Evolutionary conservation across 1,140 invertebrate species (phyloP).

Genomic region (Aricia agestis): DNA sequence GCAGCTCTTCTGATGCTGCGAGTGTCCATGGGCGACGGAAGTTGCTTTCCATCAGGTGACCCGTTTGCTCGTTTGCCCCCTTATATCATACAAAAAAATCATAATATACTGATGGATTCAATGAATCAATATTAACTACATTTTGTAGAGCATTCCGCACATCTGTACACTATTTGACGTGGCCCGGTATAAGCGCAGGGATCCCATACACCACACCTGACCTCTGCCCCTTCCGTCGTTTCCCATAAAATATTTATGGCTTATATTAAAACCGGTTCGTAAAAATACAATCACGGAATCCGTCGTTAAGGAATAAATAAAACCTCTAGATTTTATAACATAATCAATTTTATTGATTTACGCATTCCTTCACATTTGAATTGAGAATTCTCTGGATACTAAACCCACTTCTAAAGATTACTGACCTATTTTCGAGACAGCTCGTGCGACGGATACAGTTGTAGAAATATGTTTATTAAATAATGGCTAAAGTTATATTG

Average conservation of each 20-base stretch:
- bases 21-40: too few relatives aligned
- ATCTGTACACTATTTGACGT: neutral
- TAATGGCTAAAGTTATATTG: too few relatives aligned
- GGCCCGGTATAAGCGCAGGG: neutral
- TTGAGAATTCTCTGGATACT: neutral
- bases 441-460: too few relatives aligned
- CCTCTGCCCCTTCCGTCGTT: neutral
- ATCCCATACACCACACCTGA: neutral
- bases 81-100: too few relatives aligned
- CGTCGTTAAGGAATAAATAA: constrained; percentile 3
- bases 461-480: too few relatives aligned
- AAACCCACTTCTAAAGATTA: neutral
- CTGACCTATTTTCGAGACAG: neutral
- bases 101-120: too few relatives aligned
- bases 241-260: neutral
- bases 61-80: too few relatives aligned
- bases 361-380: neutral
- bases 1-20: too few relatives aligned
- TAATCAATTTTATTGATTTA: neutral
- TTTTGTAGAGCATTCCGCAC: neutral
- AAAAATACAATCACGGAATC: constrained; percentile 1
- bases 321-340: neutral
- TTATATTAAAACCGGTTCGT: constrained; percentile 1
- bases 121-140: neutral
- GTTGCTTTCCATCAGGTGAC: too few relatives aligned